Evolutionary conservation across 2,888 invertebrate species (phyloP).

Genomic region (Drosophila mulleri): DNA sequence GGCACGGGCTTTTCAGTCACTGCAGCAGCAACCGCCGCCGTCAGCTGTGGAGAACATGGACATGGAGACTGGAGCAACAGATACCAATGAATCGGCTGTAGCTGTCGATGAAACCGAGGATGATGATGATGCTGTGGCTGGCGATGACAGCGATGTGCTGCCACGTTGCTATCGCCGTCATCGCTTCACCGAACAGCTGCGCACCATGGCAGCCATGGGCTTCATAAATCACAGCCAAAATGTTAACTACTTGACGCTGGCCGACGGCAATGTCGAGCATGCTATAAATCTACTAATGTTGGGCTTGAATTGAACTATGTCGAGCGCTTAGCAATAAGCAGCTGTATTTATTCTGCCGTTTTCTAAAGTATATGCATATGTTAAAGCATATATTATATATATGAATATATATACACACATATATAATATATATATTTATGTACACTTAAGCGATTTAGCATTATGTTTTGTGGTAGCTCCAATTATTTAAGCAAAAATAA

Average conservation of each 20-base stretch:
- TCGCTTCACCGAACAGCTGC: slow-evolving; percentile 87
- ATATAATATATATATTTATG: slow-evolving; percentile 38
- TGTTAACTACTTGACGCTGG: slow-evolving; percentile 92
- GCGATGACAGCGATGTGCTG: slow-evolving; percentile 72
- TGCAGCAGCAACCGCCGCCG: slow-evolving; percentile 38
- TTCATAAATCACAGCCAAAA: slow-evolving; percentile 93
- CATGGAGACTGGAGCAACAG: slow-evolving; percentile 29
- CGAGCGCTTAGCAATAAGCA: slow-evolving; percentile 32
- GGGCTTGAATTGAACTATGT: slow-evolving; percentile 72
- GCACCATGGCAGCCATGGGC: slow-evolving; percentile 96
- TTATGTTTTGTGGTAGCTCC: slow-evolving; percentile 37
- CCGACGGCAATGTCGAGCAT: slow-evolving; percentile 93
- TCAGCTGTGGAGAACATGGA: slow-evolving; percentile 59
- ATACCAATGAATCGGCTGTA: slow-evolving; percentile 36
- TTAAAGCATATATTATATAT: slow-evolving; percentile 16
- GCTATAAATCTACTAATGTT: slow-evolving; percentile 95
- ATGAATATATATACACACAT: slow-evolving; percentile 16
- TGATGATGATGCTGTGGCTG: slow-evolving; percentile 56
- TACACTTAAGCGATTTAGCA: slow-evolving; percentile 55
- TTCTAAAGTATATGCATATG: slow-evolving; percentile 39
- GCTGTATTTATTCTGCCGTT: slow-evolving; percentile 62
- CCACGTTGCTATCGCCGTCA: slow-evolving; percentile 79
- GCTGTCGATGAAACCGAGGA: slow-evolving; percentile 50
- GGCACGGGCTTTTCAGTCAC: slow-evolving; percentile 62
- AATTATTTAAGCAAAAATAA: slow-evolving; percentile 39